Conservation (phyloP, 2,888 invertebrate species). For the Drosophila hamatofila region DNA sequence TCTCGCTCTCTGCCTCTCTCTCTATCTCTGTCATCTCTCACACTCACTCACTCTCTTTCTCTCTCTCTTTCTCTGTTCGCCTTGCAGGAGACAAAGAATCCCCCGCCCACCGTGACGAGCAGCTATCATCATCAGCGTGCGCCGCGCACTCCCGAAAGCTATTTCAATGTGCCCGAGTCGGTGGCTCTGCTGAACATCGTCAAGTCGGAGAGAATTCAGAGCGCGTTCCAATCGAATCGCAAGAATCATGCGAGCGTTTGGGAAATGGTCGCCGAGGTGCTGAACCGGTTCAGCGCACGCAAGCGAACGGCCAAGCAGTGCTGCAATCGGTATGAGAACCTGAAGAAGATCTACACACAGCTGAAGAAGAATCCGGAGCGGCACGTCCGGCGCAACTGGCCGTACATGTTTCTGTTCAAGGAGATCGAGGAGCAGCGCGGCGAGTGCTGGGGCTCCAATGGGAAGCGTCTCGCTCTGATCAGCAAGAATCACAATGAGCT, state of each 20-base stretch:
- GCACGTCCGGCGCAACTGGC: constrained; percentile 85
- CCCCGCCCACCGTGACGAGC: constrained; percentile 67
- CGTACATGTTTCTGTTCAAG: constrained; percentile 84
- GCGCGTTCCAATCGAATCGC: constrained; percentile 85
- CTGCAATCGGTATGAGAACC: constrained; percentile 85
- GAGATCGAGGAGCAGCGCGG: constrained; percentile 85
- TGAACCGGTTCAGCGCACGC: constrained; percentile 84
- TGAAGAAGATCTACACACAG: constrained; percentile 85
- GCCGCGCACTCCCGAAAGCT: constrained; percentile 84
- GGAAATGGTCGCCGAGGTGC: constrained; percentile 85
- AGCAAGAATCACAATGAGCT: constrained; percentile 84
- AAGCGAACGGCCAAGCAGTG: constrained; percentile 85
- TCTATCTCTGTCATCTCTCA: background rate
- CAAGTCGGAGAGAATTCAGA: constrained; percentile 85
- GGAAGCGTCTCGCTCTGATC: constrained; percentile 82
- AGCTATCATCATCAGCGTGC: constrained; percentile 84
- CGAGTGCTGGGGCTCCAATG: constrained; percentile 85
- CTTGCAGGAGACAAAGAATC: constrained; percentile 78
- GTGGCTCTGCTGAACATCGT: constrained; percentile 85
- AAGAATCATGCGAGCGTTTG: constrained; percentile 85
- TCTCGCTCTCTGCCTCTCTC: background rate
- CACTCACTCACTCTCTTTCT: background rate
- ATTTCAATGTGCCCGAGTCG: constrained; percentile 85
- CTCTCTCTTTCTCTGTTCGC: background rate
- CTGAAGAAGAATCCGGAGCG: constrained; percentile 85